Evolutionary conservation across 2,797 vertebrate genomes (phyloP).

Genomic region (Mus spretus): DNA sequence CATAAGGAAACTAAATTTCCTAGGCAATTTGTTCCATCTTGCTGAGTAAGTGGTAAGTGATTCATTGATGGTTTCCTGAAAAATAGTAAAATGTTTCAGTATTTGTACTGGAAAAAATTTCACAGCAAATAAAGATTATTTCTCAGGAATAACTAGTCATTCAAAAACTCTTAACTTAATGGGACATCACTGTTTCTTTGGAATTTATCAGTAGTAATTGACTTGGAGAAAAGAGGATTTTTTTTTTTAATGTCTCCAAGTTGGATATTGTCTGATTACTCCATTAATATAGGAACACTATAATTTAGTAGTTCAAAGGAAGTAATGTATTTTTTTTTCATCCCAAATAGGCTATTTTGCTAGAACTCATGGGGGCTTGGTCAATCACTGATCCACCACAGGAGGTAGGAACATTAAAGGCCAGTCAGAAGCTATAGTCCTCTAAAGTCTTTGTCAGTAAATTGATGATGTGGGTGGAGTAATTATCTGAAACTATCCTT

Average conservation of each 20-base stretch:
- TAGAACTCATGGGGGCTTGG: not conserved
- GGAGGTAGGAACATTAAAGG: not conserved
- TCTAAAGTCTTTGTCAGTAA: not conserved
- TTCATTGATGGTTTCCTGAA: not conserved
- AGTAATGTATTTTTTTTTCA: not conserved
- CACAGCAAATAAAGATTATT: not conserved
- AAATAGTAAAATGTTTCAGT: not conserved
- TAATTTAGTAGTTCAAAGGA: not conserved
- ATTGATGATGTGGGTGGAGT: not conserved
- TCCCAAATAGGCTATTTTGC: not conserved
- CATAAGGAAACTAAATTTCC: conserved; percentile 28
- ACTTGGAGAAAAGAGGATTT: not conserved
- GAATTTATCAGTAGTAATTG: conserved; percentile 8
- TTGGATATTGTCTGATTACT: not conserved
- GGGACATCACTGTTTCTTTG: not conserved
- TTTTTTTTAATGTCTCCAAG: not conserved
- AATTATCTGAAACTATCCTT: not conserved
- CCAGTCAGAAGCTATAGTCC: not conserved
- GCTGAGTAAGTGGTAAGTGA: conserved; percentile 32
- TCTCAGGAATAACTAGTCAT: not conserved
- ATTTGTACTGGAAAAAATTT: not conserved
- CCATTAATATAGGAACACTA: not conserved
- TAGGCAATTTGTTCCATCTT: not conserved
- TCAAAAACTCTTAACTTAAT: conserved; percentile 9
- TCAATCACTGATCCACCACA: not conserved